Base-by-base conservation (phyloP, 2,113 vertebrate species). In the Muntiacus reevesi region DNA sequence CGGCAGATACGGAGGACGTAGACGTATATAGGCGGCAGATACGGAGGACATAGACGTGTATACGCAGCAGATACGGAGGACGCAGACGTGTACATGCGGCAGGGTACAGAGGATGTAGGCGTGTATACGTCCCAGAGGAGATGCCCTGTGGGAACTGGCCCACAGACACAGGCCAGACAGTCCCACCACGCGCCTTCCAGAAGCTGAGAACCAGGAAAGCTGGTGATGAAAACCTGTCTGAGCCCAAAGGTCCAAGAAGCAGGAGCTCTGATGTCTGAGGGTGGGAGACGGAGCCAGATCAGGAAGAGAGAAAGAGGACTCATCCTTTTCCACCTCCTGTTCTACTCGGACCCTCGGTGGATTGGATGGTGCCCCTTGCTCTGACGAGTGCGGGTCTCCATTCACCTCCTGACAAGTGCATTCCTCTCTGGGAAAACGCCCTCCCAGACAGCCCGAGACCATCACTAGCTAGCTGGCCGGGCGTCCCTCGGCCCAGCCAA, bases 51-150 rank as follows among this genome's bases (percentile, higher is more conserved):
- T 0, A 76, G 45, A 14, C 0, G 15, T 3, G 0, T 54, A 17
- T 4, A 3, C 3, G 5, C 21, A 62, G 60, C 14, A 7, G 14
- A 16, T 33, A 16, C 2, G 4, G 4, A 7, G 17, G 52, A 3
- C 4, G 7, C 0, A 50, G 50, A 10, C 0, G 25, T 6, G 0
- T 43, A 21, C 2, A 7, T 1, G 1, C 10, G 11, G 64, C 8
- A 52, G 33, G 23, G n/a, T 40, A 85, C 7, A 23, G 8, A 7
- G 17, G 36, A 6, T 10, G 27, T 27, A 50, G 50, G 2, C 0
- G 1, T 2, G 3, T 57, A 21, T 8, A 8, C 0, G 2, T 11
- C 21, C 36, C 36, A 33, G 52, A 59, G 87, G 60, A 89, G 81
- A 87, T 50, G 6, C 13, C 19, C 14, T 33, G 6, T n/a, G 83